phyloP scores from a whole-genome alignment of 2,113 vertebrate species.

The Limnothrissa miodon region DNA sequence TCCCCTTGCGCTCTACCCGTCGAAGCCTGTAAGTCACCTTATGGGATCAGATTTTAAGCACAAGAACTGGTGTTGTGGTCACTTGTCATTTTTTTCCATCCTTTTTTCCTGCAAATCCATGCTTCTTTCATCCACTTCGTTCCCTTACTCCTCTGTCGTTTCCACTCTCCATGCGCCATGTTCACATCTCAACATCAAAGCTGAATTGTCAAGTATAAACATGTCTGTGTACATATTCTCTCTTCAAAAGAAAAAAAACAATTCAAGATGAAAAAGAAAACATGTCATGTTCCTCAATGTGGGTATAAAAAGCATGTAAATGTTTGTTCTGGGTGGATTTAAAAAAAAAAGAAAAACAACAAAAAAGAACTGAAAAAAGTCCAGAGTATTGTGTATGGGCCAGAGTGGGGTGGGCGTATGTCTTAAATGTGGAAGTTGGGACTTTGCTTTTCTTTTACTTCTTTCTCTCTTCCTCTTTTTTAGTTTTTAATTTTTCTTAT shows the following conservation, averaged over 20 bases:
- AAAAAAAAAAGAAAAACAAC: conserved; percentile 54
- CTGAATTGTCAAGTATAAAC: conserved; percentile 56
- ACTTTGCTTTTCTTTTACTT: conserved; percentile 12
- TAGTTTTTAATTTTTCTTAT: background rate
- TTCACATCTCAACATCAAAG: conserved; percentile 50
- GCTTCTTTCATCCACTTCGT: conserved; percentile 19
- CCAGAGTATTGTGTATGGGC: conserved; percentile 54
- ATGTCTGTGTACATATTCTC: conserved; percentile 73
- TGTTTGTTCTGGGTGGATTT: conserved; percentile 72
- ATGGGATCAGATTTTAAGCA: conserved; percentile 64
- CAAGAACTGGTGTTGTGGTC: conserved; percentile 62
- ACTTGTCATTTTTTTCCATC: conserved; percentile 26
- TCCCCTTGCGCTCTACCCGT: background rate
- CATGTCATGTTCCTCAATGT: conserved; percentile 71
- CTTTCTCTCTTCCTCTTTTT: background rate
- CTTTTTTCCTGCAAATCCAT: conserved; percentile 29
- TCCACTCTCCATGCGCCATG: conserved; percentile 7
- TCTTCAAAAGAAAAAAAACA: conserved; percentile 62
- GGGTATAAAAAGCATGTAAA: conserved; percentile 70
- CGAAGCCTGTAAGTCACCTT: conserved; percentile 18
- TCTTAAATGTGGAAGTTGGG: conserved; percentile 29
- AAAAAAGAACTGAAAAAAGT: conserved; percentile 39
- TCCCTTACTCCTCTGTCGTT: background rate
- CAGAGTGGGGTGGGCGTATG: conserved; percentile 20
- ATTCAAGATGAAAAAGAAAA: conserved; percentile 47